These are phyloP conservation scores for Spatulosminthurus flaviceps DNA, from an alignment of 2,888 invertebrate genomes.

Conservation along the genomic window DNA sequence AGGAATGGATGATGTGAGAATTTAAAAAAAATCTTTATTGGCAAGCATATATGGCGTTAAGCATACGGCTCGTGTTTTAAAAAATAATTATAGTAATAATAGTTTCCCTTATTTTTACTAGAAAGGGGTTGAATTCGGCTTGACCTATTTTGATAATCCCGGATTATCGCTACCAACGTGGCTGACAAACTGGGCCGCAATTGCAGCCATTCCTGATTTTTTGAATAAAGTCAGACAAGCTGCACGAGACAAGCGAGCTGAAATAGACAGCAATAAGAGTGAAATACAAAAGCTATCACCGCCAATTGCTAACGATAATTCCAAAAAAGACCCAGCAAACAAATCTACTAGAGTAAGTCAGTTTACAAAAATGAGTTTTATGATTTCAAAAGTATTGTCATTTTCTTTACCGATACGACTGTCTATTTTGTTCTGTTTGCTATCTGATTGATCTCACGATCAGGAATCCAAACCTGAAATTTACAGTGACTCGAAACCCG, in stretches of 20 bases:
- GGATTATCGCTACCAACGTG: conserved; percentile 79
- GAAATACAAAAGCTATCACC: background rate
- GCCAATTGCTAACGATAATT: background rate
- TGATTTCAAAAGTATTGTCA: no score
- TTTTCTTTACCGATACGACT: no score
- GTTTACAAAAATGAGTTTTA: no score
- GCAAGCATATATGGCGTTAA: background rate
- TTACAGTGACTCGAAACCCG: conserved; percentile 45
- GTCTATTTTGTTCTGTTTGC: no score
- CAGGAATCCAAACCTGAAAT: conserved; percentile 42
- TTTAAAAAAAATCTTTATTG: background rate
- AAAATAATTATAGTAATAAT: background rate
- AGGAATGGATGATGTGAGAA: conserved; percentile 69
- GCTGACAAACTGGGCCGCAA: conserved; percentile 77
- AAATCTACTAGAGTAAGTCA: no score
- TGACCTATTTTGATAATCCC: conserved; percentile 90
- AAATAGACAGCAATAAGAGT: background rate
- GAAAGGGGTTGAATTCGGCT: conserved; percentile 81
- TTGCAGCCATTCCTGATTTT: conserved; percentile 80
- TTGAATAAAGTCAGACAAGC: conserved; percentile 76
- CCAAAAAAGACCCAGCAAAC: no score
- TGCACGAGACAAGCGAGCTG: conserved; percentile 67
- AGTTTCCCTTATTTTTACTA: conserved; percentile 65
- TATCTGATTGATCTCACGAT: background rate
- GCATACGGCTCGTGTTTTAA: conserved; percentile 64